Conservation (phyloP, 2,888 invertebrate species). For the Ctenicera cuprea region DNA sequence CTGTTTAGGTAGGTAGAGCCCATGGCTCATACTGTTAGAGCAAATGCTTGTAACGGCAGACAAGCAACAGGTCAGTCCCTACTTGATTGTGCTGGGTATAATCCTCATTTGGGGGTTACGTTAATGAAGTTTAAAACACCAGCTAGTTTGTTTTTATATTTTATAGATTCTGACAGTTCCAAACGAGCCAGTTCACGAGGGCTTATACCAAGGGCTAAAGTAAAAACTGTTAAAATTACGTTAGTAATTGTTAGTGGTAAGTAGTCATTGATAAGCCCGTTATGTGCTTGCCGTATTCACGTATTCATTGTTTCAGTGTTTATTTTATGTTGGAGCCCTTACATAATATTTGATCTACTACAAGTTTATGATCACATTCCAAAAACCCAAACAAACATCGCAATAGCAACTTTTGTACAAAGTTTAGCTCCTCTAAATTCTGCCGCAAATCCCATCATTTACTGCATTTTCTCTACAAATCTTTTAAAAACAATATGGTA, state of each 20-base stretch:
- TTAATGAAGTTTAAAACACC: too few relatives aligned
- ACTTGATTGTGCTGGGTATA: too few relatives aligned
- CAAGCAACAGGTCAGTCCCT: too few relatives aligned
- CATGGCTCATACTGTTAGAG: too few relatives aligned
- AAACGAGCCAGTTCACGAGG: constrained; percentile 86
- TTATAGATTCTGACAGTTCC: constrained; percentile 71
- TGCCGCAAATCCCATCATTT: constrained; percentile 86
- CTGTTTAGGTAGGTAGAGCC: too few relatives aligned
- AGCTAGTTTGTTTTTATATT: too few relatives aligned
- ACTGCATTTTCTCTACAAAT: constrained; percentile 22
- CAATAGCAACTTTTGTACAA: constrained; percentile 92
- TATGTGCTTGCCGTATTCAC: too few relatives aligned
- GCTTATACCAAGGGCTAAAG: constrained; percentile 93
- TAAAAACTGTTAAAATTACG: constrained; percentile 97
- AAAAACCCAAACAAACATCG: constrained; percentile 85
- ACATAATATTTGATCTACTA: constrained; percentile 92
- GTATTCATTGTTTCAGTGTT: constrained; percentile 81
- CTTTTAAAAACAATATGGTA: constrained; percentile 92
- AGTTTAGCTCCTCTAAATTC: constrained; percentile 94
- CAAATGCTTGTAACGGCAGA: too few relatives aligned
- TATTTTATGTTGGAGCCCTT: constrained; percentile 96
- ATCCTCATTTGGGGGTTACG: too few relatives aligned
- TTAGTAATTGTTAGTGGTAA: constrained; percentile 86
- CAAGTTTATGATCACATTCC: constrained; percentile 92
- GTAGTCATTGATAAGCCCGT: constrained; percentile 74